Evolutionary conservation across 1,140 invertebrate species (phyloP), one percentile per base, ranked within the genome.

Genomic region (Drosophila lacteicornis): DNA sequence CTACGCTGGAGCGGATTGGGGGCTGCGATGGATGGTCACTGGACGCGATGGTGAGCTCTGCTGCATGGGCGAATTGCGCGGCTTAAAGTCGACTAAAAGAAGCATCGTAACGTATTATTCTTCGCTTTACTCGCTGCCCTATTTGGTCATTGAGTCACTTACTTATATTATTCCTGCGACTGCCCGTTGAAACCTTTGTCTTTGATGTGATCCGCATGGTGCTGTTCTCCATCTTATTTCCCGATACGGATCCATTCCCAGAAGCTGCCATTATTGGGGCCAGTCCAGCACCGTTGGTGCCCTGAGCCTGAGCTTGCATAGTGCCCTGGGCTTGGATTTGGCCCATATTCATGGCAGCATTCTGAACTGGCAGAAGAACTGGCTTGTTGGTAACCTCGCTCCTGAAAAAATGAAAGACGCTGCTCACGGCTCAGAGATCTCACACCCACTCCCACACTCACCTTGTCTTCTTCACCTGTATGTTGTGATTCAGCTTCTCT

Each of bases 401-500:
- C 68, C 85, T 92, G 62, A 13, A 80, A 76, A 27, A 30, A 36
- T 45, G 2, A 45, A 50, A 7, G 8, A 45, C 15, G 56, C 8
- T 53, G 13, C 2, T 43, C 8, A 47, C 12, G 49, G 12, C 22
- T 9, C 6, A 5, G 4, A n/a, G 19, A 11, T 38, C 4, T 3
- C 4, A 40, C 27, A 30, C 27, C 36, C 5, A 13, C 2, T 3
- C 2, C 6, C 8, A 19, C 55, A 80, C 82, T 79, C 33, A 97
- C 96, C 98, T 95, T 13, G 98, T 99, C 93, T 99, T 99, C 93
- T 99, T 99, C 3, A 99, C 96, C 94, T 97, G 97, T 84, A 99
- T 97, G 94, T 97, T 98, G 79, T 96, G 96, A 43, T 96, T 96
- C 50, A 99, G 94, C 93, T 97, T 97, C 93, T 99, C 98, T 65